Conservation (phyloP, 2,797 vertebrate genomes). For the Falco berigora region DNA sequence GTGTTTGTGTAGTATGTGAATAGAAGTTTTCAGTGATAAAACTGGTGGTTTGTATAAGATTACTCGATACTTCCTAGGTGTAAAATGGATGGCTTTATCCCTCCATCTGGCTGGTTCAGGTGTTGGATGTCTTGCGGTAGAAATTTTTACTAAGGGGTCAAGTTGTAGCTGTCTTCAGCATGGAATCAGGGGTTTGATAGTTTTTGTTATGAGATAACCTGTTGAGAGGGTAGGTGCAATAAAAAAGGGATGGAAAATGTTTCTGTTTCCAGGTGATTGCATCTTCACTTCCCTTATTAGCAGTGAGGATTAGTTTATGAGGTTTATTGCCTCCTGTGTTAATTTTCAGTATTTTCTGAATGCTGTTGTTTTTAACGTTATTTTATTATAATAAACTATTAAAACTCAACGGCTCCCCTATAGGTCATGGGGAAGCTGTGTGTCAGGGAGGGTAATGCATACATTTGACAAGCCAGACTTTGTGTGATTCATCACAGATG, state of each 20-base stretch:
- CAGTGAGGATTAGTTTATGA: neutral
- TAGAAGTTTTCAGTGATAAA: neutral
- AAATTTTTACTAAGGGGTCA: neutral
- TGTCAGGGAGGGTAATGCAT: neutral
- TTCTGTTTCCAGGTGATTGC: neutral
- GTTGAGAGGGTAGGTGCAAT: neutral
- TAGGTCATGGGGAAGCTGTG: neutral
- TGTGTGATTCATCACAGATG: conserved; percentile 83
- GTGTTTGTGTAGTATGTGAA: neutral
- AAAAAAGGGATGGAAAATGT: neutral
- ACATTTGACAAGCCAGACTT: conserved; percentile 74
- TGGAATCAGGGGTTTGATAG: fast-evolving
- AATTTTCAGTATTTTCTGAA: neutral
- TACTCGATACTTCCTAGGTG: neutral
- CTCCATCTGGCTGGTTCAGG: neutral
- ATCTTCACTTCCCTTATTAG: neutral
- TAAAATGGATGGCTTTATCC: neutral
- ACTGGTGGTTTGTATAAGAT: neutral
- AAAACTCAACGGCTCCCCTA: conserved; percentile 1
- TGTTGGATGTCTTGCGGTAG: neutral
- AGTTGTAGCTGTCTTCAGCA: neutral
- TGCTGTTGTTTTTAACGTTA: neutral
- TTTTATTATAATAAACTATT: neutral
- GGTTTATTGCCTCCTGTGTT: neutral
- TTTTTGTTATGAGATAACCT: neutral